Base-by-base conservation (phyloP, 2,888 invertebrate genomes). In the Synergus japonicus region DNA sequence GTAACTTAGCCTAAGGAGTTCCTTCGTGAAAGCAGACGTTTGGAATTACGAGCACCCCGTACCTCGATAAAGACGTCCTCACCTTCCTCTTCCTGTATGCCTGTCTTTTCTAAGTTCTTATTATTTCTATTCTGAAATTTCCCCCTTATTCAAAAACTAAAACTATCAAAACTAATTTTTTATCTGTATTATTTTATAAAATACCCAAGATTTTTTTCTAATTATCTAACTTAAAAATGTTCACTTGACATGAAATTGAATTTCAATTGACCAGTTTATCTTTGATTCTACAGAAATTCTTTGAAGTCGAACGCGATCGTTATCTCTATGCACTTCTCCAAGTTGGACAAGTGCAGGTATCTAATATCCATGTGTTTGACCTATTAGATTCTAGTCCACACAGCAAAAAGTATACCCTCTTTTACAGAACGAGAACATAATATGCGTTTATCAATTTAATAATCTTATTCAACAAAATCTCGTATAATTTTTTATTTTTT, bases 261-360 rank as follows among this genome's bases (percentile, higher is more conserved):
- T 66, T 69, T 29, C 29, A 69, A 69, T 49, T 69, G 49, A 13
- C 69, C 54, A 37, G 49, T 69, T 54, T 69, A 49, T 69, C 29
- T 46, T 69, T 15, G 29, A 22, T 69, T 54, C 29, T 54, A 49
- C n/a, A 37, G 69, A 69, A 69, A 69, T 69, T 69, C 49, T 69
- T 69, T 49, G 54, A 69, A 69, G 69, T 69, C 69, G 69, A 69
- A 69, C 69, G 49, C 69, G 69, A 69, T 69, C 37, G 69, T 54
- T 69, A 69, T 69, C 69, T 69, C 49, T 29, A 29, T 69, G 49
- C 37, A 49, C 69, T 69, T 49, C 49, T 22, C 49, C 69, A 69
- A 69, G 49, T 54, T 69, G 46, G 46, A 69, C 69, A 69, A 69
- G 69, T 37, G 49, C 49, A 37, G n/a, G 69, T 69, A 69, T 69